phyloP scores from a whole-genome alignment of 2,113 vertebrate genomes.

The Eptatretus burgeri region DNA sequence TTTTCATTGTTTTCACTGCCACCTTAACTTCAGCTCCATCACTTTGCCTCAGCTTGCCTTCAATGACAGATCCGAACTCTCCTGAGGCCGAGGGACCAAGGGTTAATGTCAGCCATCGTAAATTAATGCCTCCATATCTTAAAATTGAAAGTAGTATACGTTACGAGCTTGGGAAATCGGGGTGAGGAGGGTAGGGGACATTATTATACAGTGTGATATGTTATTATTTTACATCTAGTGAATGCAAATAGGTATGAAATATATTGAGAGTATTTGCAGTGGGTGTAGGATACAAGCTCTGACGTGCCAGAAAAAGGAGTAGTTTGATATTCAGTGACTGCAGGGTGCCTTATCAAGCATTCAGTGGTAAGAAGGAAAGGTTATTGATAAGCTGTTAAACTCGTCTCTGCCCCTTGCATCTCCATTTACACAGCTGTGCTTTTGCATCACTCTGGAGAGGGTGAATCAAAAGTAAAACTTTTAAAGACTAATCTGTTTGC shows the following conservation, averaged over 20 bases:
- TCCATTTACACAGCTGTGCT: too few relatives aligned
- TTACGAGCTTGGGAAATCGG: background rate
- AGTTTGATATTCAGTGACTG: too few relatives aligned
- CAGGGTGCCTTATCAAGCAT: too few relatives aligned
- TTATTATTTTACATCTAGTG: background rate
- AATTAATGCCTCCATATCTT: background rate
- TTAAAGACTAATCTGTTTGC: too few relatives aligned
- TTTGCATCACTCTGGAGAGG: too few relatives aligned
- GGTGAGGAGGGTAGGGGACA: background rate
- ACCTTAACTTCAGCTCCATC: conserved; percentile 2
- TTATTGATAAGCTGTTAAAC: too few relatives aligned
- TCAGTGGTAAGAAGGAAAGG: too few relatives aligned
- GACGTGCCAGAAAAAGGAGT: too few relatives aligned
- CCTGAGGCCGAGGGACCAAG: background rate
- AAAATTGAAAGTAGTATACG: background rate
- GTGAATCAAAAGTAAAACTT: too few relatives aligned
- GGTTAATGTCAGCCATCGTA: background rate
- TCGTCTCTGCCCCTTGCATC: too few relatives aligned
- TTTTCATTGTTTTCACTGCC: conserved; percentile 5
- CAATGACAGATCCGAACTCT: conserved; percentile 2
- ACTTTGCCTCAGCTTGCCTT: conserved; percentile 1
- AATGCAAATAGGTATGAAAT: background rate
- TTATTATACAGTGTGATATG: background rate
- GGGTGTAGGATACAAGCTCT: too few relatives aligned
- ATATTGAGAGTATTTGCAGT: too few relatives aligned